These are phyloP conservation scores for Pseudomyrmex gracilis DNA, from an alignment of 1,140 invertebrate species.

Conservation along the genomic window DNA sequence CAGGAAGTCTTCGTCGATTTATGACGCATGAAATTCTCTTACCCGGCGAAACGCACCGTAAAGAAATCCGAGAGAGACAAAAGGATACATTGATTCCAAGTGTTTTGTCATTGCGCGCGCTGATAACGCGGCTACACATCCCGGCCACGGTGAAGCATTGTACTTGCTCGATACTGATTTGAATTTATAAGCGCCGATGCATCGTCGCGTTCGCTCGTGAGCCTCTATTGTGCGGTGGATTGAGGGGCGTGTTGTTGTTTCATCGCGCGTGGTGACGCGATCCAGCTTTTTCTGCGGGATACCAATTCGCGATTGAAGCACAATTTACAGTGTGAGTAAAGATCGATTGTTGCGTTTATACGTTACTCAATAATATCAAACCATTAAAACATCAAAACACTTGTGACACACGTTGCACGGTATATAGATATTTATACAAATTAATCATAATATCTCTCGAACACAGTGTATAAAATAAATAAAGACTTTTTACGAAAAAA, in stretches of 20 bases:
- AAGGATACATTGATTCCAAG: conserved; percentile 45
- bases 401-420: not conserved
- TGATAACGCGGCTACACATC: conserved; percentile 62
- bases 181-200: conserved; percentile 67
- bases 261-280: not conserved
- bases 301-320: conserved; percentile 19
- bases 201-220: conserved; percentile 41
- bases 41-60: not conserved
- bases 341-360: not conserved
- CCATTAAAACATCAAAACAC: not conserved
- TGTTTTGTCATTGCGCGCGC: conserved; percentile 53
- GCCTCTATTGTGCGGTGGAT: conserved; percentile 36
- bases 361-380: not conserved
- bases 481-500: not conserved
- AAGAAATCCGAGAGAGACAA: conserved; percentile 32
- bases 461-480: not conserved
- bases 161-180: conserved; percentile 57
- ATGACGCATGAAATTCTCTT: conserved; percentile 54
- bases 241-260: conserved; percentile 31
- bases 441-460: too few species aligned
- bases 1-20: conserved; percentile 68
- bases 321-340: not conserved
- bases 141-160: conserved; percentile 48
- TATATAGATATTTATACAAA: too few species aligned
- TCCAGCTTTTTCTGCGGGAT: not conserved